A percentile compares a stretch with the other conserved stretches of the same genome.
Conservation (phyloP, 2,888 invertebrate species). For the Nasonia oneida region DNA sequence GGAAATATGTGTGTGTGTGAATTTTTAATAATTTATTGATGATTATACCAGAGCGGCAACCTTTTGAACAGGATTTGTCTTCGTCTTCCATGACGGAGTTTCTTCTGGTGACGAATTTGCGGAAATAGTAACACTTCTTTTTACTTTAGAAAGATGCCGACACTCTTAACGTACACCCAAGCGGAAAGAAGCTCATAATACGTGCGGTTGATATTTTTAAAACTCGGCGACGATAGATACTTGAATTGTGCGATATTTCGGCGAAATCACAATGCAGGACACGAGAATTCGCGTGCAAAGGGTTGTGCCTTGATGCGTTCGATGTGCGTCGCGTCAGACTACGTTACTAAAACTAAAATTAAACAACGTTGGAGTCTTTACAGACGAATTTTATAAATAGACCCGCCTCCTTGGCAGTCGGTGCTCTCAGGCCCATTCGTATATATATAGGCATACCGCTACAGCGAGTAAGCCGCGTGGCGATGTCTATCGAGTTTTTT, state of each 20-base stretch:
- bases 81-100: slow-evolving; percentile 49
- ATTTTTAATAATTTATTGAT: background rate
- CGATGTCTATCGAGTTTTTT: background rate
- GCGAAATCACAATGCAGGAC: background rate
- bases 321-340: slow-evolving; percentile 65
- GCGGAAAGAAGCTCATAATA: background rate
- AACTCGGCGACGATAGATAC: background rate
- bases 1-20: background rate
- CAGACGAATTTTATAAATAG: slow-evolving; percentile 75
- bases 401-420: slow-evolving; percentile 49
- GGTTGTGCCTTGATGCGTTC: slow-evolving; percentile 10
- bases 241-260: background rate
- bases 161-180: background rate
- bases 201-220: background rate
- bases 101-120: background rate
- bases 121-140: background rate
- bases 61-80: slow-evolving; percentile 43
- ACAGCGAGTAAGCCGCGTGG: slow-evolving; percentile 9
- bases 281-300: slow-evolving; percentile 3
- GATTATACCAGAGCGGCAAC: slow-evolving; percentile 11
- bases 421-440: background rate
- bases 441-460: background rate
- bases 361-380: slow-evolving; percentile 72
- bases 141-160: background rate
- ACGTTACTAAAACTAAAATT: slow-evolving; percentile 74